A percentile compares a stretch with the other conserved stretches of the same genome.
These are phyloP conservation scores for Notarius quadriscutis DNA, from an alignment of 2,113 vertebrate genomes.

Conservation along the genomic window DNA sequence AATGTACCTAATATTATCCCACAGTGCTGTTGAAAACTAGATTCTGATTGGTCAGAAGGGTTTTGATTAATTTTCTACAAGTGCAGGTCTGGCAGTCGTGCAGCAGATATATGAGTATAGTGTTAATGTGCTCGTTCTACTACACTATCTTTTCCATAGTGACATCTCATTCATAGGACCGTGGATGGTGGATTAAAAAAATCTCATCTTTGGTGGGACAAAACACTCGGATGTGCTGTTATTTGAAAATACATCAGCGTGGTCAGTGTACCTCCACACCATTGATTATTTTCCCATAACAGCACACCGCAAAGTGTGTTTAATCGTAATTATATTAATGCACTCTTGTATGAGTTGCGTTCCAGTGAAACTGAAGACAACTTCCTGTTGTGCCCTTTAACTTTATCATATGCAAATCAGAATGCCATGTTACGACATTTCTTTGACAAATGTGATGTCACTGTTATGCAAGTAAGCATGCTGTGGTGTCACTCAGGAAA, in stretches of 20 bases:
- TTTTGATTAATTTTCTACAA: neutral
- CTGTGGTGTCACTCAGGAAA: neutral
- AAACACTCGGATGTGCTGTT: neutral
- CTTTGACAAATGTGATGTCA: conserved; percentile 14
- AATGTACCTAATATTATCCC: neutral
- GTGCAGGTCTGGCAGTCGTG: neutral
- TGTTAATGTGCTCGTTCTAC: neutral
- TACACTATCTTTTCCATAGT: neutral
- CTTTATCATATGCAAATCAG: neutral
- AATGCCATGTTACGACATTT: conserved; percentile 2
- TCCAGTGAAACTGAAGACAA: neutral
- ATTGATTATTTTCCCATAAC: neutral
- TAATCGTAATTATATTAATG: neutral
- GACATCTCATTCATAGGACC: neutral
- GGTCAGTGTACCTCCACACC: neutral
- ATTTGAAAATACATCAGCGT: neutral
- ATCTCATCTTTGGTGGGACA: neutral
- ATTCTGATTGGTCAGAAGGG: neutral
- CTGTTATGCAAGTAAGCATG: neutral
- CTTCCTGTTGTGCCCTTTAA: neutral
- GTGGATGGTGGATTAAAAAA: neutral
- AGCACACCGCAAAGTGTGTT: neutral
- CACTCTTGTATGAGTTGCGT: neutral
- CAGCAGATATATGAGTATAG: neutral
- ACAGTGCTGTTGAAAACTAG: neutral